These are phyloP conservation scores for Rhyacophila brunnea DNA, from an alignment of 1,140 invertebrate species.

Conservation along the genomic window DNA sequence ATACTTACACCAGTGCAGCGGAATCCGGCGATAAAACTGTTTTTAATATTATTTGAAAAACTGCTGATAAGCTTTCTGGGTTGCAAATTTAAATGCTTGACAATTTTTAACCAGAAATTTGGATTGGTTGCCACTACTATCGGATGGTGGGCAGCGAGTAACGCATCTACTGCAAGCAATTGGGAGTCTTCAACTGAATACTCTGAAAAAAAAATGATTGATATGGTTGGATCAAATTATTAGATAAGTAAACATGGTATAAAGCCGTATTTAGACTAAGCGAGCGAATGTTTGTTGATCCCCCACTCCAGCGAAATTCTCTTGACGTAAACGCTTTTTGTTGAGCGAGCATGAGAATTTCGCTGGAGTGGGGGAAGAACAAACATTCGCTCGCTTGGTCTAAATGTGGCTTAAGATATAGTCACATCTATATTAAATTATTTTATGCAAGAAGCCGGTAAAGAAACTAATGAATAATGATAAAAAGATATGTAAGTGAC, in stretches of 20 bases:
- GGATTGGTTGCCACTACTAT: conserved; percentile 54
- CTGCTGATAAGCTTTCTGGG: conserved; percentile 58
- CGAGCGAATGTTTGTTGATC: too few relatives aligned
- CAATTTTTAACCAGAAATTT: conserved; percentile 63
- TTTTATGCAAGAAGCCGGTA: too few relatives aligned
- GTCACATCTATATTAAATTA: background rate
- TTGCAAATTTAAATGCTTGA: conserved; percentile 57
- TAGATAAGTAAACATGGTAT: too few relatives aligned
- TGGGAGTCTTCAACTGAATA: conserved; percentile 54
- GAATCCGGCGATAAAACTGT: conserved; percentile 62
- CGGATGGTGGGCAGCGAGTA: conserved; percentile 70
- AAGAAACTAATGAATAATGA: too few relatives aligned
- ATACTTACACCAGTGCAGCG: conserved; percentile 54
- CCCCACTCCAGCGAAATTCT: too few relatives aligned
- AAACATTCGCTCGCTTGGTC: too few relatives aligned
- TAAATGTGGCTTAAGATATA: too few relatives aligned
- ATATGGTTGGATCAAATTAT: conserved; percentile 35
- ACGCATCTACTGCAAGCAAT: conserved; percentile 57
- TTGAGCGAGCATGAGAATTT: too few relatives aligned
- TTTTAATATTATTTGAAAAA: conserved; percentile 56
- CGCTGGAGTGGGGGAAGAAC: too few relatives aligned
- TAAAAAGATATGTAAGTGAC: too few relatives aligned
- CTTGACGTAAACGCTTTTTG: too few relatives aligned
- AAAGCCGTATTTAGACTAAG: too few relatives aligned
- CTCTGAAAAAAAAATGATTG: conserved; percentile 39